Evolutionary conservation across 1,140 invertebrate species (phyloP).

Genomic region (Calycopis cecrops): DNA sequence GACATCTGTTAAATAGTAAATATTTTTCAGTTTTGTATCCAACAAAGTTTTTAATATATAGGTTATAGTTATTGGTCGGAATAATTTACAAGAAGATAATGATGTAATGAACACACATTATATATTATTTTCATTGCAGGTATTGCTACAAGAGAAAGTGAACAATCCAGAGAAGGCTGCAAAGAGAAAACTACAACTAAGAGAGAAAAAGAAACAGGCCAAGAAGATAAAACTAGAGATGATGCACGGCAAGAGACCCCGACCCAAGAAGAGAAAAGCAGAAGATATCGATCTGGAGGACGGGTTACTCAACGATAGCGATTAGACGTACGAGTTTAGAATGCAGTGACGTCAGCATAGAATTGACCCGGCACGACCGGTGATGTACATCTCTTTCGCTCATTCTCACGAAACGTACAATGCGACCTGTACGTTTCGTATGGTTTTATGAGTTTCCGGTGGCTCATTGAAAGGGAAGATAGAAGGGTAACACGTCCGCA

Average conservation of each 20-base stretch:
- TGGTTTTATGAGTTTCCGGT: too few relatives aligned
- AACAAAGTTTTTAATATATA: too few relatives aligned
- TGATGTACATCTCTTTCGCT: too few relatives aligned
- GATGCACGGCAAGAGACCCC: slow-evolving; percentile 52
- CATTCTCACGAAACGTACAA: too few relatives aligned
- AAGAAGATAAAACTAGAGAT: slow-evolving; percentile 82
- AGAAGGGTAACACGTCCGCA: too few relatives aligned
- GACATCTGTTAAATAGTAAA: too few relatives aligned
- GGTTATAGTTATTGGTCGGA: slow-evolving; percentile 4
- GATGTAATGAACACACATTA: neutral
- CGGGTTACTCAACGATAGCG: slow-evolving; percentile 41
- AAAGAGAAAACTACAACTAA: slow-evolving; percentile 84
- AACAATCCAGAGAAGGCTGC: slow-evolving; percentile 85
- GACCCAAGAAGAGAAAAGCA: slow-evolving; percentile 57
- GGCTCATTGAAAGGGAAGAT: too few relatives aligned
- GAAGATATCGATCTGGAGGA: slow-evolving; percentile 63
- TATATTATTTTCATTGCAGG: slow-evolving; percentile 28
- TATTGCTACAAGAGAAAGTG: slow-evolving; percentile 78
- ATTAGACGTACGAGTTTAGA: neutral
- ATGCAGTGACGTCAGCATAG: too few relatives aligned
- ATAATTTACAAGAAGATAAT: too few relatives aligned
- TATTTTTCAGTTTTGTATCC: too few relatives aligned
- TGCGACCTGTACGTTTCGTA: too few relatives aligned
- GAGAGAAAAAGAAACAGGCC: slow-evolving; percentile 84
- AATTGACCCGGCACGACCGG: too few relatives aligned